Evolutionary conservation across 2,113 vertebrate genomes (phyloP).

Genomic region (Pavo muticus): DNA sequence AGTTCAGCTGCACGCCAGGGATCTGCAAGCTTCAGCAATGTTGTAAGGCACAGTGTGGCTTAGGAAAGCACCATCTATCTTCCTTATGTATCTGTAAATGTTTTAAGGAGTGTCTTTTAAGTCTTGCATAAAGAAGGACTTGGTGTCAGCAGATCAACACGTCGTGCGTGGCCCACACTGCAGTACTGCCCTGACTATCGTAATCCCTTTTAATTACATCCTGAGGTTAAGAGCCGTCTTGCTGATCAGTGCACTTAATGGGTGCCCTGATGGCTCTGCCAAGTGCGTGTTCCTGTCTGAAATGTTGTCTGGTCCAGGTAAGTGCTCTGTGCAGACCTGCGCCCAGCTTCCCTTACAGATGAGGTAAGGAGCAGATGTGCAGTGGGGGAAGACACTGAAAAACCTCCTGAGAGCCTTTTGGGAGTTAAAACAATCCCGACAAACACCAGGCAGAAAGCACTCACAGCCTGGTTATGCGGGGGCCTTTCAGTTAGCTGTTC

Average conservation of each 20-base stretch:
- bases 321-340: neutral
- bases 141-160: neutral
- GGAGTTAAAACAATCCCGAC: neutral
- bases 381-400: neutral
- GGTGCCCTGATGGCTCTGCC: neutral
- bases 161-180: neutral
- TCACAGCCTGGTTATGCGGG: neutral
- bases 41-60: neutral
- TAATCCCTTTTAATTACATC: slow-evolving; percentile 59
- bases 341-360: neutral
- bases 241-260: neutral
- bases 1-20: neutral
- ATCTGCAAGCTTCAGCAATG: neutral
- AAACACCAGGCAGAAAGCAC: neutral
- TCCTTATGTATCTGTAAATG: neutral
- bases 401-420: neutral
- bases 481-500: neutral
- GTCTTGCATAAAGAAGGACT: neutral
- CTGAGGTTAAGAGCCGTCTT: neutral
- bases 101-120: neutral
- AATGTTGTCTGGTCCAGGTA: accelerated
- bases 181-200: slow-evolving; percentile 26
- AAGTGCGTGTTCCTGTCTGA: neutral
- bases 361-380: accelerated
- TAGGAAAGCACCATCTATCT: neutral